Evolutionary conservation across 2,797 vertebrate genomes (phyloP).

Genomic region (Scolopax rusticola): DNA sequence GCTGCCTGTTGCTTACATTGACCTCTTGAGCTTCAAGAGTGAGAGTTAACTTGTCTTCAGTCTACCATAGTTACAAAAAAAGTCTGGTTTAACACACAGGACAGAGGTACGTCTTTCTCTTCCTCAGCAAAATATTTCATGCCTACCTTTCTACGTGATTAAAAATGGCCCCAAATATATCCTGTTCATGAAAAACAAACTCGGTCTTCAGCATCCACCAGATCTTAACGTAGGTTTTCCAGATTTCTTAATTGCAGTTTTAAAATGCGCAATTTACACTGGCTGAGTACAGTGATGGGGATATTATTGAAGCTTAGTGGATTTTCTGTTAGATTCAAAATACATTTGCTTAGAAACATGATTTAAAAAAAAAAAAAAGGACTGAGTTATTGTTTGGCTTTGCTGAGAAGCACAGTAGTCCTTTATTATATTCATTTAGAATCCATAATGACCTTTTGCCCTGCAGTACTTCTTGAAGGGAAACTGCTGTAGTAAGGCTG

Average conservation of each 20-base stretch:
- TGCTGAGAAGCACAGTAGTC: not conserved
- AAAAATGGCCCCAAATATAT: not conserved
- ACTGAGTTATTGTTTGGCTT: not conserved
- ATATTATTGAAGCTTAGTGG: not conserved
- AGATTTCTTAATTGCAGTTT: conserved; percentile 4
- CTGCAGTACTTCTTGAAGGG: not conserved
- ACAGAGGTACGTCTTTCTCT: conserved; percentile 18
- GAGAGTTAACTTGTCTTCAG: conserved; percentile 28
- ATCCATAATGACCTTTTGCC: not conserved
- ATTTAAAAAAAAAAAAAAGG: not conserved
- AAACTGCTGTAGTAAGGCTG: not conserved
- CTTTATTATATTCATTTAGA: not conserved
- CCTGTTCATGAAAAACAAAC: not conserved
- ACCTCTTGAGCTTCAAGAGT: conserved; percentile 32
- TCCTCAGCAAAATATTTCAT: not conserved
- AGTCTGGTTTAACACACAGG: not conserved
- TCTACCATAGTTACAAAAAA: conserved; percentile 14
- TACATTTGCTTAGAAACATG: not conserved
- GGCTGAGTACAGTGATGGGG: not conserved
- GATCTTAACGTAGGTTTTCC: not conserved
- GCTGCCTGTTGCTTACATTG: conserved; percentile 1
- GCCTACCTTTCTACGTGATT: not conserved
- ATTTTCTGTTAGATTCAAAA: not conserved
- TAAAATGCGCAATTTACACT: not conserved
- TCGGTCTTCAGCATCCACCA: not conserved